A percentile compares a stretch with the other conserved stretches of the same genome.
Evolutionary conservation across 2,888 invertebrate genomes (phyloP).

Genomic region (Cantharis rustica): DNA sequence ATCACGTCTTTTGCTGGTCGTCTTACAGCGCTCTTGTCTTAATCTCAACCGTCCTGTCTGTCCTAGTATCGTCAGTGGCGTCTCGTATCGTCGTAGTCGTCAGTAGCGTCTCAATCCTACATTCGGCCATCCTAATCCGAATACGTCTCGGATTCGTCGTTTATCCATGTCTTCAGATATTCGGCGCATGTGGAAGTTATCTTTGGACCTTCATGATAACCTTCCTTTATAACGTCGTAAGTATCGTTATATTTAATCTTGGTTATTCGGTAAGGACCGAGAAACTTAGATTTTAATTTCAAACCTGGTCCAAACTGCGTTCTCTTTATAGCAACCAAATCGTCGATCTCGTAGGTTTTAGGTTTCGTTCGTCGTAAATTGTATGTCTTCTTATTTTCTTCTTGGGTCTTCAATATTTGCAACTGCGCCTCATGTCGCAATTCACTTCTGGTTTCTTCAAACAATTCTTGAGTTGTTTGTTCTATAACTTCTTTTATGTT

Average conservation of each 20-base stretch:
- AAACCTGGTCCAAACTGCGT: constrained; percentile 31
- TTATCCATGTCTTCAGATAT: constrained; percentile 36
- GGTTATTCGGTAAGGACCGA: constrained; percentile 46
- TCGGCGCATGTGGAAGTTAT: constrained; percentile 42
- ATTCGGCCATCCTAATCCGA: background rate
- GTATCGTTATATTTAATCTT: constrained; percentile 41
- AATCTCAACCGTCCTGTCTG: no score
- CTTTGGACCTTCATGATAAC: constrained; percentile 39
- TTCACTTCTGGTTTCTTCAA: background rate
- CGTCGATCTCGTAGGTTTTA: constrained; percentile 32
- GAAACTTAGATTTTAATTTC: constrained; percentile 45
- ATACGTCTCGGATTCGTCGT: background rate
- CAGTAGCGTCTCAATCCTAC: no score
- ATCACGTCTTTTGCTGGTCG: no score
- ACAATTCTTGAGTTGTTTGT: background rate
- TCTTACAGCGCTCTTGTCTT: no score
- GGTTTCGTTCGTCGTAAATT: constrained; percentile 36
- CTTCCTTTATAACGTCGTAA: constrained; percentile 45
- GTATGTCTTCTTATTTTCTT: constrained; percentile 37
- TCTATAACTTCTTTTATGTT: no score
- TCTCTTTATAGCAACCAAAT: constrained; percentile 42
- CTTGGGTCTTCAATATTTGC: constrained; percentile 32
- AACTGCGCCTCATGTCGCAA: constrained; percentile 7
- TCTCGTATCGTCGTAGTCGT: no score
- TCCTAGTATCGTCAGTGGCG: no score